Evolutionary conservation across 2,797 vertebrate genomes (phyloP).

Genomic region (Acipenser transmontanus): DNA sequence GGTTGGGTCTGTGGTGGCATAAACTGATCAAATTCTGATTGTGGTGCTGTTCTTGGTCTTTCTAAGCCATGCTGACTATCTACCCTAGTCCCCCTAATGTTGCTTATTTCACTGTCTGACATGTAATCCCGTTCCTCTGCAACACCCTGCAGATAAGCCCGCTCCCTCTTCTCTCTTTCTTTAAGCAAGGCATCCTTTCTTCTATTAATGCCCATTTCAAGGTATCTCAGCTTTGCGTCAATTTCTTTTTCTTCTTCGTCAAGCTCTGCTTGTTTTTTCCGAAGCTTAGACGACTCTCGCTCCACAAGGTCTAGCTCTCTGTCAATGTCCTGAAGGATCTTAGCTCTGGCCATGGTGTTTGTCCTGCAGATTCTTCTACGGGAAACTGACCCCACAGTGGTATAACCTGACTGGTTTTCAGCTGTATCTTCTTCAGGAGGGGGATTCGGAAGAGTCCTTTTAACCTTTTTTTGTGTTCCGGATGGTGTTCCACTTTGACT

Average conservation of each 20-base stretch:
- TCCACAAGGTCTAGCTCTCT: constrained; percentile 95
- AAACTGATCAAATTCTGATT: constrained; percentile 90
- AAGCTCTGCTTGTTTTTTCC: constrained; percentile 96
- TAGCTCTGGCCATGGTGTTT: constrained; percentile 93
- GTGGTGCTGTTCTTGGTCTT: constrained; percentile 89
- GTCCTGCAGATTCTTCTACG: constrained; percentile 89
- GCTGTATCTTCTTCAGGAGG: constrained; percentile 82
- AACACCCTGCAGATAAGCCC: constrained; percentile 96
- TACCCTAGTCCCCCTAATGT: constrained; percentile 77
- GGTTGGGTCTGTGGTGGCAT: constrained; percentile 90
- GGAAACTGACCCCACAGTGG: constrained; percentile 72
- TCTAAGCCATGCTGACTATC: constrained; percentile 78
- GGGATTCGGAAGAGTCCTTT: constrained; percentile 92
- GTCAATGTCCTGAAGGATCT: constrained; percentile 98
- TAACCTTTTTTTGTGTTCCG: constrained; percentile 90
- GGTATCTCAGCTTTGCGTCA: constrained; percentile 91
- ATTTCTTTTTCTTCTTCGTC: constrained; percentile 99
- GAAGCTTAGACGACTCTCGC: constrained; percentile 94
- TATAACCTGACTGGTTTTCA: constrained; percentile 69
- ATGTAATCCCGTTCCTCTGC: constrained; percentile 98
- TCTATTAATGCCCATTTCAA: constrained; percentile 98
- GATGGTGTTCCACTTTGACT: constrained; percentile 69
- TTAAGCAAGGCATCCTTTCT: constrained; percentile 93
- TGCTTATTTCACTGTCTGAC: constrained; percentile 98
- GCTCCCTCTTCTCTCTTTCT: constrained; percentile 93